Conservation (phyloP, 2,113 vertebrate species). For the Lagopus muta region DNA sequence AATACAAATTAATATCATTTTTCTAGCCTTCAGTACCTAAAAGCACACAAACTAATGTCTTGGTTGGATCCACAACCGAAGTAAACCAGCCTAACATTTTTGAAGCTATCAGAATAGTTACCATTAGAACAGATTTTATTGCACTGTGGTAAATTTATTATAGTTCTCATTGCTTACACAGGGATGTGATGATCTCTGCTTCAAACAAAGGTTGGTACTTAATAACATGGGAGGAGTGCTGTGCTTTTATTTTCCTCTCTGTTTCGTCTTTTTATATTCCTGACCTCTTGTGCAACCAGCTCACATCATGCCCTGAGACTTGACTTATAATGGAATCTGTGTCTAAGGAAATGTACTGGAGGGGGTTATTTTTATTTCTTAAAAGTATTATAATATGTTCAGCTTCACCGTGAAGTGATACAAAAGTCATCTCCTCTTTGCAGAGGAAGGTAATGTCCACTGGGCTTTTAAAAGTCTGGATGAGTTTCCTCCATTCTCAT, state of each 20-base stretch:
- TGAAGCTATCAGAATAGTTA: background rate
- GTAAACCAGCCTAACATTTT: background rate
- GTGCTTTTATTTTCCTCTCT: background rate
- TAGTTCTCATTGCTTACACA: background rate
- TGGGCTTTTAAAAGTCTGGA: background rate
- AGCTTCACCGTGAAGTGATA: background rate
- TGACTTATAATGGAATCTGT: background rate
- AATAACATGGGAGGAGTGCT: background rate
- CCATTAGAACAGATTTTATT: background rate
- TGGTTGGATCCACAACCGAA: background rate
- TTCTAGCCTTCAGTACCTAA: background rate
- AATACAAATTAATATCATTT: background rate
- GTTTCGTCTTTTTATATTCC: background rate
- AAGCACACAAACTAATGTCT: background rate
- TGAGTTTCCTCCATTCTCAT: background rate
- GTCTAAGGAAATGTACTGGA: constrained; percentile 2
- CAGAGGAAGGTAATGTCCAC: background rate
- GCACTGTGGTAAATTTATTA: background rate
- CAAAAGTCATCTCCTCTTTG: background rate
- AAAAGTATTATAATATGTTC: background rate
- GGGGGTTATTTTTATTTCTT: background rate
- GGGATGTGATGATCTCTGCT: background rate
- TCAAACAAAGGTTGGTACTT: background rate
- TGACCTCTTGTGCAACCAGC: background rate
- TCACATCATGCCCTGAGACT: background rate